Percentiles rank a stretch among this genome's conserved stretches.
Conservation (phyloP, 2,113 vertebrate genomes). For the Antennarius striatus region DNA sequence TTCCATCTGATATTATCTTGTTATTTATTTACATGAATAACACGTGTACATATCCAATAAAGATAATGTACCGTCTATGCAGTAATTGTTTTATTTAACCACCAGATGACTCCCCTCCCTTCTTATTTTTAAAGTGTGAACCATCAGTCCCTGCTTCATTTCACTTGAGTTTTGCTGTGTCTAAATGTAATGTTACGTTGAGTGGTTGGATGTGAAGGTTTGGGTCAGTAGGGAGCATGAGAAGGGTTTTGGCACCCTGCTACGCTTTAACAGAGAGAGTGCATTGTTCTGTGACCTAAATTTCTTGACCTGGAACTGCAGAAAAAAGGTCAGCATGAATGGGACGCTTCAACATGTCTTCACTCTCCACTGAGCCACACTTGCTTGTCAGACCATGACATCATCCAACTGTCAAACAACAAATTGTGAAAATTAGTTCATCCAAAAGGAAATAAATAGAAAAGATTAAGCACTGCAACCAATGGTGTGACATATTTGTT, state of each 20-base stretch:
- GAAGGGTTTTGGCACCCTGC: slow-evolving; percentile 55
- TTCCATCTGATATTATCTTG: too few species aligned
- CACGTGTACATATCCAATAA: too few species aligned
- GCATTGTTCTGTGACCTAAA: slow-evolving; percentile 76
- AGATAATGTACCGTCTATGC: too few species aligned
- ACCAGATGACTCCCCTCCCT: slow-evolving; percentile 26
- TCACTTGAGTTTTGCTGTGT: neutral
- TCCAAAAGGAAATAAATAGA: neutral
- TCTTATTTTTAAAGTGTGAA: slow-evolving; percentile 1
- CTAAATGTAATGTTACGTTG: slow-evolving; percentile 16
- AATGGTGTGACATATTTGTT: slow-evolving; percentile 1
- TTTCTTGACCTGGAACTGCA: slow-evolving; percentile 69
- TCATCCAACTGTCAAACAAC: slow-evolving; percentile 56
- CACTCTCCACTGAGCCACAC: slow-evolving; percentile 48
- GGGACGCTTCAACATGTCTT: slow-evolving; percentile 52
- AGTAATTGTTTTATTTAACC: slow-evolving; percentile 20
- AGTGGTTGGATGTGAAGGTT: slow-evolving; percentile 39
- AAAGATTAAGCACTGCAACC: neutral
- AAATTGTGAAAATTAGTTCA: slow-evolving; percentile 34
- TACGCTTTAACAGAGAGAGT: slow-evolving; percentile 60
- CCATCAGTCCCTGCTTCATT: neutral
- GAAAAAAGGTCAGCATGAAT: slow-evolving; percentile 53
- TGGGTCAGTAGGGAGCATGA: slow-evolving; percentile 53
- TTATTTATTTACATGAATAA: neutral
- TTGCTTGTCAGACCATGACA: slow-evolving; percentile 51